Base-by-base conservation (phyloP, 2,113 vertebrate species). In the Scophthalmus maximus region DNA sequence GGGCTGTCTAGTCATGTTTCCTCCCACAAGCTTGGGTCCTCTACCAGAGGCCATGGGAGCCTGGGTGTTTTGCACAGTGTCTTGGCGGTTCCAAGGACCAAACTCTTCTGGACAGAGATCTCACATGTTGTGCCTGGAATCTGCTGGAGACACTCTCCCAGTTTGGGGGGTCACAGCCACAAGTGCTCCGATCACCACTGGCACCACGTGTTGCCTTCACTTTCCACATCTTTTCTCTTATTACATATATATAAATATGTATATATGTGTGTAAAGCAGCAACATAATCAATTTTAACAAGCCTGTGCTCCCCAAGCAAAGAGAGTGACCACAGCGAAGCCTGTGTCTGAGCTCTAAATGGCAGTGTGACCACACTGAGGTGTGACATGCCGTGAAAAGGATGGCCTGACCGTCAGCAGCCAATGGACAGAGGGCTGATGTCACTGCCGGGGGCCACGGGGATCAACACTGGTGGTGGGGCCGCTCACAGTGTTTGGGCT, bases 391-490 rank as follows among this genome's bases (percentile, higher is more conserved):
- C n/a, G 53, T 11, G 34, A 6, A 29, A 46, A 73, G 73, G 56
- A 74, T 87, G 86, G 84, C 70, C 84, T 87, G 88, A 80, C 81
- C 60, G 64, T 14, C 75, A 34, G 82, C 81, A 86, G 76, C 87
- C 89, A 88, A 87, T 89, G 20, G 73, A 56, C 63, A 71, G 62
- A 65, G 68, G 62, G 68, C 68, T 88, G 87, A 85, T 83, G 82
- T 84, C 82, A 83, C 73, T 38, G 67, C 9, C 59, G 5, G 71
- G 29, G 25, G 29, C 69, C 52, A 52, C 71, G 66, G 65, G 81
- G 68, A 68, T 71, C 77, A 81, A 53, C 62, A 42, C 60, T 50
- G 47, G 68, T 71, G n/a, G n/a, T n/a, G n/a, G n/a, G n/a, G n/a
- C n/a, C n/a, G n/a, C n/a, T n/a, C n/a, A n/a, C 23, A 56, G 57